Conservation (phyloP, 2,797 vertebrate genomes). For the Sternotherus odoratus region DNA sequence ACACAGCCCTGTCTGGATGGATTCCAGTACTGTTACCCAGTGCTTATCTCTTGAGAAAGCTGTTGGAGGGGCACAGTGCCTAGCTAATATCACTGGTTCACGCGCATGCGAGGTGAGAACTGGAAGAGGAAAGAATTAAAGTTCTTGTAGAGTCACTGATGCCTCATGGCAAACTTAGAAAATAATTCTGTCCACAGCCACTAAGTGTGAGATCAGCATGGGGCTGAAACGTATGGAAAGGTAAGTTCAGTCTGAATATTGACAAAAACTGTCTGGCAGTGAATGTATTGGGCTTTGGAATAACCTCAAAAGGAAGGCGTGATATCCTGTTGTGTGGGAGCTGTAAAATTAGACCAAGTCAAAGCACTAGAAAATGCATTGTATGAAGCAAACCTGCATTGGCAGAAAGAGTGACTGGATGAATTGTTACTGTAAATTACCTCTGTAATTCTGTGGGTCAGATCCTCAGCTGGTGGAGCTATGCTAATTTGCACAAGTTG, state of each 20-base stretch:
- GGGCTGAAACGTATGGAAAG: not conserved
- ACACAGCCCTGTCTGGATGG: constrained; percentile 93
- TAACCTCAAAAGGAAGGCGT: not conserved
- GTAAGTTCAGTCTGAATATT: not conserved
- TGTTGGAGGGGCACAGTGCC: constrained; percentile 85
- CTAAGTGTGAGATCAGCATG: not conserved
- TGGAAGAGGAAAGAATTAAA: not conserved
- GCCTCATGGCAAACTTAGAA: not conserved
- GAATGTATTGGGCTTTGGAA: not conserved
- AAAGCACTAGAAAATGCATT: not conserved
- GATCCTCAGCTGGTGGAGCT: not conserved
- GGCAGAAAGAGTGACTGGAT: not conserved
- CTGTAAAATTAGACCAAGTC: not conserved
- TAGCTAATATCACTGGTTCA: constrained; percentile 92
- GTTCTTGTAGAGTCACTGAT: not conserved
- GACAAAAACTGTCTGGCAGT: not conserved
- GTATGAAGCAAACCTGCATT: not conserved
- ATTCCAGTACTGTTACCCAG: constrained; percentile 89
- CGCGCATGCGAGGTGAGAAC: constrained; percentile 91
- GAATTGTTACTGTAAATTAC: not conserved
- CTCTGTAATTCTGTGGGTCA: not conserved
- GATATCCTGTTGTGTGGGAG: not conserved
- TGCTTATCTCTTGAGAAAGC: constrained; percentile 86
- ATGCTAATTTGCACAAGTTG: not conserved
- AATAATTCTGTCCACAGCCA: not conserved